Base-by-base conservation (phyloP, 2,113 vertebrate genomes). In the Arenaria interpres region DNA sequence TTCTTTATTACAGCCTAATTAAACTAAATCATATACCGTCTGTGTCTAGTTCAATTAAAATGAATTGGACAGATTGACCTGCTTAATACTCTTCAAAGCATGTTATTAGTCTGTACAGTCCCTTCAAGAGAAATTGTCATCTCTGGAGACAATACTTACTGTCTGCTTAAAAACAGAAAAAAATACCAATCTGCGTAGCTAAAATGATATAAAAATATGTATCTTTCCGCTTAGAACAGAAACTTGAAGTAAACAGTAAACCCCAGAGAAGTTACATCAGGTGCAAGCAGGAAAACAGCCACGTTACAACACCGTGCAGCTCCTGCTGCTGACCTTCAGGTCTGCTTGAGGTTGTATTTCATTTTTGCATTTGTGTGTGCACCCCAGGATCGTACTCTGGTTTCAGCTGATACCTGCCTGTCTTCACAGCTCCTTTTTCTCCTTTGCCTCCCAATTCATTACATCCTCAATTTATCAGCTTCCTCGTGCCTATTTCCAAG, bases 41-140 rank as follows among this genome's bases (percentile, higher is more conserved):
- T 95, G 88, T 80, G 56, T 73, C 87, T 89, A 27, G 72, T 95
- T 90, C 86, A 83, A 90, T 89, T 93, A 88, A 73, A 94, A 88
- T 63, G 77, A 91, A 91, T 97, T 87, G 96, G 90, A 85, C 86
- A 94, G 89, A 78, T 39, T 93, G 88, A 92, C 88, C 82, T 86
- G 79, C 80, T 91, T 86, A 88, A 64, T 88, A 21, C 86, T 96
- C 74, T 77, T 87, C 75, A 91, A 73, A 91, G 72, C 57, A n/a
- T 14, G 24, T 90, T 86, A 71, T 75, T 85, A 60, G 63, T 92
- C 84, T 56, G 39, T 57, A 19, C 68, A 68, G 88, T 90, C 69
- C 73, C 64, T 94, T 88, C 76, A 72, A 62, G 79, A 77, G 12
- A 59, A 56, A 43, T 84, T 81, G 54, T 57, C 64, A 35, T 60